phyloP scores from a whole-genome alignment of 2,888 invertebrate genomes.

The Lamellibrachia columna region DNA sequence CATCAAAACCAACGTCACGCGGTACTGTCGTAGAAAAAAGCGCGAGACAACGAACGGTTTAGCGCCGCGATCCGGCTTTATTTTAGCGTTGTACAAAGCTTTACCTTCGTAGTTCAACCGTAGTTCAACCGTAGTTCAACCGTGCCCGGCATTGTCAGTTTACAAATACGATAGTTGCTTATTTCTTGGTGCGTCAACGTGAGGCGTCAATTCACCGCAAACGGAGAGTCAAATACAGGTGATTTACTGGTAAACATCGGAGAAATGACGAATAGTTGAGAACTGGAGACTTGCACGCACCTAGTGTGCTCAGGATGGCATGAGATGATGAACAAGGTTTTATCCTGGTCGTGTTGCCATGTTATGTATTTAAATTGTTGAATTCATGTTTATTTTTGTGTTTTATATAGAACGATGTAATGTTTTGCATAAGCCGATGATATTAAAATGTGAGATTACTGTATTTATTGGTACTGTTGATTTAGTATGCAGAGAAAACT shows the following conservation, averaged over 20 bases:
- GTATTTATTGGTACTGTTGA: not conserved
- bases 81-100: not conserved
- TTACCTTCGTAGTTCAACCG: not conserved
- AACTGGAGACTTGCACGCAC: not conserved
- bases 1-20: not conserved
- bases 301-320: not conserved
- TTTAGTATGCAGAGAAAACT: not conserved
- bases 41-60: not conserved
- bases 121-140: not conserved
- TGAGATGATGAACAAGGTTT: not conserved
- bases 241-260: not conserved
- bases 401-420: slow-evolving; percentile 5
- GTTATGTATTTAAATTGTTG: slow-evolving; percentile 12
- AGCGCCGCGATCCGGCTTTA: not conserved
- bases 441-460: slow-evolving; percentile 16
- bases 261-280: not conserved
- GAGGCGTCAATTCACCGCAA: not conserved
- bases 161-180: slow-evolving; percentile 4
- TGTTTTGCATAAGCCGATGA: slow-evolving; percentile 16
- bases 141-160: not conserved
- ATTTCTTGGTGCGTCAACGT: not conserved
- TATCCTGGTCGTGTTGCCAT: not conserved
- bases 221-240: not conserved
- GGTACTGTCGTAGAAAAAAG: not conserved
- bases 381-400: slow-evolving; percentile 16